Evolutionary conservation across 1,140 invertebrate species (phyloP).

Genomic region (Dryas iulia): DNA sequence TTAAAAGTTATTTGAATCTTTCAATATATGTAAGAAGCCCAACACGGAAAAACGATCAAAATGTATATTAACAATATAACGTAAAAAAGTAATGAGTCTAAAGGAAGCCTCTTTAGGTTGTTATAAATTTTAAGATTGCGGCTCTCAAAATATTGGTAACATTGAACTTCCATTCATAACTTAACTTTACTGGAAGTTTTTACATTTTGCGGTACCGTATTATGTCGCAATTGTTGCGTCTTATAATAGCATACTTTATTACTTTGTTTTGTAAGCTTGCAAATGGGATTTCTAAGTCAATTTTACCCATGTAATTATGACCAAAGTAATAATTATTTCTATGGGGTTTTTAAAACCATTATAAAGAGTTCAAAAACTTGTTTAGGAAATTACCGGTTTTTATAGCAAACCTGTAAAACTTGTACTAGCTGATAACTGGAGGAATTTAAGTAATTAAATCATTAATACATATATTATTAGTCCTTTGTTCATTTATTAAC

Average conservation of each 20-base stretch:
- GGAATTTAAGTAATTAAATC: neutral
- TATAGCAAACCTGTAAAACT: neutral
- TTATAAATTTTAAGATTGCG: neutral
- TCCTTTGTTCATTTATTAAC: no score
- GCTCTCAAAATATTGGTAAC: neutral
- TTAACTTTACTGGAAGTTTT: neutral
- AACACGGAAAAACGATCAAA: no score
- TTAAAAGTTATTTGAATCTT: no score
- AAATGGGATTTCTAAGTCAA: neutral
- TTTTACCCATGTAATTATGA: neutral
- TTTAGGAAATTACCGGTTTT: neutral
- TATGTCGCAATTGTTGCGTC: neutral
- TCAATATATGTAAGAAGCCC: no score
- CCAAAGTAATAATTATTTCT: neutral
- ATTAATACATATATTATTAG: no score
- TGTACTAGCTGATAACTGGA: neutral
- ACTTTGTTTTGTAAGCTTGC: conserved; percentile 29
- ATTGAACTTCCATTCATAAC: neutral
- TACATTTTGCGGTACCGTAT: neutral
- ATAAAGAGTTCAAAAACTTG: neutral
- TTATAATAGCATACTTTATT: conserved; percentile 24
- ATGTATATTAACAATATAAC: no score
- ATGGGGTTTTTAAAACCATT: neutral
- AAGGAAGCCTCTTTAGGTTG: no score
- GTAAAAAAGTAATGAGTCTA: no score